Evolutionary conservation across 2,888 invertebrate genomes (phyloP), one percentile per base, ranked within the genome.

Genomic region (Temnothorax rugatulus): DNA sequence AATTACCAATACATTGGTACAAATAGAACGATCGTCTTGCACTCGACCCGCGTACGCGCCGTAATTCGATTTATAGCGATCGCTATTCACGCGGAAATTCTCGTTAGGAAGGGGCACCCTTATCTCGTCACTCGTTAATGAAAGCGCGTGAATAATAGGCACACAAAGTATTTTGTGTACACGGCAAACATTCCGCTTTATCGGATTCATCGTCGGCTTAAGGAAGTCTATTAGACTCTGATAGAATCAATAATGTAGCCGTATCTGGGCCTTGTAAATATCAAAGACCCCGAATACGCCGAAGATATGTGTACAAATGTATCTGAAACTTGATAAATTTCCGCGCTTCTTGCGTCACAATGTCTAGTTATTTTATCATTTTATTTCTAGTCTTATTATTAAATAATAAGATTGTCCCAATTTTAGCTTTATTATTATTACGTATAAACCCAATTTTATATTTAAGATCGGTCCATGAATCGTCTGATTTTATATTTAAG

Each of bases 61-160:
- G 82, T 88, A 87, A 76, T 90, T 87, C 85, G 90, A 91, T 93
- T 92, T 93, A 93, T 93, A 93, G 79, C 77, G 59, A 85, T 84
- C 73, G 86, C 66, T 82, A 77, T 82, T 64, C 83, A 34, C 73
- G 68, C 54, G 61, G 41, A 63, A 74, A 64, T 61, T 41, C 68
- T 83, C 29, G 47, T 52, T 29, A 68, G 52, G 79, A 63, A 79
- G 79, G 82, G 63, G 79, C 4, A 29, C 15, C n/a, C 86, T 90
- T 90, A 88, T 89, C 90, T 83, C 66, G 25, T 52, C 71, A 59
- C 34, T 71, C 41, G 18, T 13, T 54, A 21, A 54, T n/a, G 38
- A 76, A 77, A 21, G 13, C 64, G 50, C 64, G 54, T 75, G 21
- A 69, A 64, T 83, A 34, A 71, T 47, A 34, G 7, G 44, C 41